A percentile compares a stretch with the other conserved stretches of the same genome.
Conservation (phyloP, 2,797 vertebrate genomes). For the Mionectes olivaceus region DNA sequence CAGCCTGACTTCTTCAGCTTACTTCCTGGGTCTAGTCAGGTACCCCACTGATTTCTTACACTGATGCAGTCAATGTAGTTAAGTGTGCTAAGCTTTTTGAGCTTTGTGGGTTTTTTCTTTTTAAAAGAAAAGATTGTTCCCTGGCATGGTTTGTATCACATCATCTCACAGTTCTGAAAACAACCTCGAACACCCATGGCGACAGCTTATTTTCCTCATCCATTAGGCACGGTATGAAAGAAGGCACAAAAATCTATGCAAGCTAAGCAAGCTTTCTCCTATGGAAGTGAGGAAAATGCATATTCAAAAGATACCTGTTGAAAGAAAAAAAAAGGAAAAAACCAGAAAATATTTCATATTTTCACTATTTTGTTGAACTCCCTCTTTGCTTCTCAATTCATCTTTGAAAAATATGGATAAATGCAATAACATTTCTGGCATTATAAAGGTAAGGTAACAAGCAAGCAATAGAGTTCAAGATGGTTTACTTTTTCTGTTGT, state of each 20-base stretch:
- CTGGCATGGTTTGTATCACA: neutral
- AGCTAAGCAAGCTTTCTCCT: accelerated
- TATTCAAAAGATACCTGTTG: neutral
- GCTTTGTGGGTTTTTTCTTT: neutral
- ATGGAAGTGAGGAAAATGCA: neutral
- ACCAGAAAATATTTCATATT: neutral
- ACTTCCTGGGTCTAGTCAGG: neutral
- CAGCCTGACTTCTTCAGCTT: neutral
- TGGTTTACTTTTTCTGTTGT: neutral
- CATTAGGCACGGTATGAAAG: neutral
- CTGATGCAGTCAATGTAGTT: neutral
- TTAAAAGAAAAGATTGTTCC: accelerated
- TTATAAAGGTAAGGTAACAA: neutral
- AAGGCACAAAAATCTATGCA: neutral
- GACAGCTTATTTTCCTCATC: neutral
- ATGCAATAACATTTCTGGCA: neutral
- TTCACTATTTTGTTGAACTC: neutral
- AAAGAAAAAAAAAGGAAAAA: neutral
- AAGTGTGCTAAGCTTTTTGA: neutral
- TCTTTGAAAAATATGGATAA: neutral
- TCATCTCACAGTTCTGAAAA: neutral
- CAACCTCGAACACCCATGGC: neutral
- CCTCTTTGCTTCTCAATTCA: neutral
- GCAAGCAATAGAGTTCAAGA: neutral
- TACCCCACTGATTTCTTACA: neutral